Conservation (phyloP, 2,888 invertebrate genomes). For the Chirona hameri region DNA sequence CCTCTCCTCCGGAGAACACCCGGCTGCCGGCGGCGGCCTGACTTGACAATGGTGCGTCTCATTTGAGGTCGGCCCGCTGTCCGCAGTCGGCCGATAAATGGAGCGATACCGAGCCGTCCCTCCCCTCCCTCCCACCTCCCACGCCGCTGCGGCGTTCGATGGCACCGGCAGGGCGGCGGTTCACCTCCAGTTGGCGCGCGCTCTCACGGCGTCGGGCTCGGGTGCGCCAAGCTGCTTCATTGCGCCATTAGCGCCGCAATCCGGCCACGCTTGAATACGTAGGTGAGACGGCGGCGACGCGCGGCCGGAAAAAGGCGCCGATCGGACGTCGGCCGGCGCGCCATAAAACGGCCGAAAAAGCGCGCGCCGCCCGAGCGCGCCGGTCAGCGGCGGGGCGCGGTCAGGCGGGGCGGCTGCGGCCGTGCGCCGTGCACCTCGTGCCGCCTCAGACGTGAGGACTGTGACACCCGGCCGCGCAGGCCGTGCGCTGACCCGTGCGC, state of each 20-base stretch:
- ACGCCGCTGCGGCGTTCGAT: background rate
- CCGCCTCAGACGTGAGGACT: background rate
- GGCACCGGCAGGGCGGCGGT: background rate
- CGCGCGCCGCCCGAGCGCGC: conserved; percentile 24
- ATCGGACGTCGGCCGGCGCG: background rate
- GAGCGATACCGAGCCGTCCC: background rate
- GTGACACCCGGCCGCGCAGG: background rate
- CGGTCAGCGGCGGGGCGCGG: background rate
- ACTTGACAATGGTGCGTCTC: background rate
- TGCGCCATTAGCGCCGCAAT: conserved; percentile 22
- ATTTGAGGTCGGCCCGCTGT: background rate
- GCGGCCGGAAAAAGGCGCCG: background rate
- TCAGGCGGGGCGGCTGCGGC: background rate
- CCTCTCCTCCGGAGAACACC: background rate
- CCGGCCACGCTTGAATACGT: conserved; percentile 4
- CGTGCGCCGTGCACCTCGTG: background rate
- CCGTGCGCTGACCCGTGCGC: background rate
- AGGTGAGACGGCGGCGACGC: conserved; percentile 9
- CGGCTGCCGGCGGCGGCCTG: too few relatives aligned
- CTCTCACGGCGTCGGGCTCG: conserved; percentile 26
- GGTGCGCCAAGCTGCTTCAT: conserved; percentile 27
- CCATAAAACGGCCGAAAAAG: conserved; percentile 22
- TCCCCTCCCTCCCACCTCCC: background rate
- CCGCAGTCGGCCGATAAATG: background rate
- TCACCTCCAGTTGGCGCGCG: background rate